Evolutionary conservation across 2,113 vertebrate genomes (phyloP).

Genomic region (Phocoena sinus): DNA sequence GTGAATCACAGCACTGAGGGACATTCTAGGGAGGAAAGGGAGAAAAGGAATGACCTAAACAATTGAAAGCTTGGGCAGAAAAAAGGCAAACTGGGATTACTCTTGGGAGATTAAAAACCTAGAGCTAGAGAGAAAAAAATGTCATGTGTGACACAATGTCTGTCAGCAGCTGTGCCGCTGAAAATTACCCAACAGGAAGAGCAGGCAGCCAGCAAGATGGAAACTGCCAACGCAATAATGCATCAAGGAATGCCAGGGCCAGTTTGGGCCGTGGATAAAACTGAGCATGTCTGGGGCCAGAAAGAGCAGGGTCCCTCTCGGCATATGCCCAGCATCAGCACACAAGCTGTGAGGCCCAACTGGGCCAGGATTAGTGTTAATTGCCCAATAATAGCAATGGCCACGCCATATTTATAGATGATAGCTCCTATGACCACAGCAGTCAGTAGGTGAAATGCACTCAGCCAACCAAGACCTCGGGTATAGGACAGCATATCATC

Average conservation of each 20-base stretch:
- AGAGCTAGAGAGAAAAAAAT: background rate
- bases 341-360: accelerated
- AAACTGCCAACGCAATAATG: background rate
- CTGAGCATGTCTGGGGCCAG: background rate
- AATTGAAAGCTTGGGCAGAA: background rate
- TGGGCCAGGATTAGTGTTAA: background rate
- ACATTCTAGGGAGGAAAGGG: background rate
- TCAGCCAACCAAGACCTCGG: background rate
- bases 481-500: background rate
- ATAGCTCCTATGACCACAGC: accelerated
- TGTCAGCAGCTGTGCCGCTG: slow-evolving; percentile 34
- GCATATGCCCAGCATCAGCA: accelerated
- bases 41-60: background rate
- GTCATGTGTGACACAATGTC: background rate
- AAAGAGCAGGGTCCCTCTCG: background rate
- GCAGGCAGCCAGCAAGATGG: background rate
- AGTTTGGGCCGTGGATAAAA: background rate
- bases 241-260: background rate
- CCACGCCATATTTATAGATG: accelerated
- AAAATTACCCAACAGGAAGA: slow-evolving; percentile 29
- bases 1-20: no score
- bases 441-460: background rate
- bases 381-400: background rate
- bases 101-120: background rate
- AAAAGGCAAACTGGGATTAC: background rate